phyloP scores from a whole-genome alignment of 53 echinoderm and acorn worm genomes.

The Mesocentrotus franciscanus region DNA sequence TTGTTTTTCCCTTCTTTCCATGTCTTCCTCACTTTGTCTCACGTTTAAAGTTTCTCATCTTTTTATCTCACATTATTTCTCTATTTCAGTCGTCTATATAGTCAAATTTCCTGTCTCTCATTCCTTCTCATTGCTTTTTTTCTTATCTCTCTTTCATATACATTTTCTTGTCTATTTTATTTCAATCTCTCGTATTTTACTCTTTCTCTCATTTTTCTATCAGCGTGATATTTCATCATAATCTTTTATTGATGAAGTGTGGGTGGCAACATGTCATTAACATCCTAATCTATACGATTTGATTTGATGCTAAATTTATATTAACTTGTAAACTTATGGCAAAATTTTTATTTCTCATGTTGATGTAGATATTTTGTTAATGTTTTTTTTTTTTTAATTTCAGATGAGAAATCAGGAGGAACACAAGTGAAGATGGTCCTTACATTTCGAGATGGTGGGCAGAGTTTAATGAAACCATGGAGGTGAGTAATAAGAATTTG shows the following conservation, averaged over 20 bases:
- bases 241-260: background rate
- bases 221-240: too few species aligned
- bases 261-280: background rate
- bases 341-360: too few species aligned
- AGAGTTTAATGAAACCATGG: conserved; percentile 94
- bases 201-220: background rate
- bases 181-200: background rate
- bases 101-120: background rate
- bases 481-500: conserved; percentile 67
- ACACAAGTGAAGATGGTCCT: conserved; percentile 90
- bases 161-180: background rate
- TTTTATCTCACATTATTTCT: background rate
- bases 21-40: background rate
- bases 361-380: background rate
- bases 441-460: conserved; percentile 84
- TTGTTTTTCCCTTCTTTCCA: background rate
- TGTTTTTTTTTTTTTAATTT: background rate
- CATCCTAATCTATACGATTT: background rate
- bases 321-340: background rate
- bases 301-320: background rate
- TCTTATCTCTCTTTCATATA: background rate
- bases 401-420: conserved; percentile 92
- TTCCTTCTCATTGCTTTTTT: background rate
- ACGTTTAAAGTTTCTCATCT: background rate
- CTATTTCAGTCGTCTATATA: background rate